These are phyloP conservation scores for Actinemys pallida DNA, from an alignment of 2,113 vertebrate genomes.

Conservation along the genomic window DNA sequence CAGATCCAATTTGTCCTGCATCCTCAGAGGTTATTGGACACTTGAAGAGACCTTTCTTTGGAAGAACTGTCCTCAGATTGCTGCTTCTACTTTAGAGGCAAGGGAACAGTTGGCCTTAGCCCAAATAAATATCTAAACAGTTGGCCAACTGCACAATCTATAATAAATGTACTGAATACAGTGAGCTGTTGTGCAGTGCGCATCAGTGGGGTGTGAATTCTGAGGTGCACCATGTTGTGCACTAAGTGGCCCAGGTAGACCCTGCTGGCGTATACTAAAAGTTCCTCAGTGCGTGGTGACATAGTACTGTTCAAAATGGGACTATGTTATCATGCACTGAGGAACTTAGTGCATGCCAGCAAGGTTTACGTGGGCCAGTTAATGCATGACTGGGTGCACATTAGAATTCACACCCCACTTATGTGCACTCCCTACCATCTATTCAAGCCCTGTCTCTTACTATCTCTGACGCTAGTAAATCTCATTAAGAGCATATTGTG, in stretches of 20 bases:
- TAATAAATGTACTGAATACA: conserved; percentile 69
- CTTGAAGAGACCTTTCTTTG: conserved; percentile 25
- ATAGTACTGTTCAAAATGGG: too few species aligned
- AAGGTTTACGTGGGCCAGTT: too few species aligned
- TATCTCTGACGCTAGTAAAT: neutral
- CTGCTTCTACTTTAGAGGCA: neutral
- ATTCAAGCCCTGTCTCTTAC: too few species aligned
- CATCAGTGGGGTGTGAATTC: neutral
- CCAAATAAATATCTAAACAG: conserved; percentile 59
- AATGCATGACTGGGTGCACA: too few species aligned
- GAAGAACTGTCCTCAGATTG: neutral
- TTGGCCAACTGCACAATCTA: conserved; percentile 59
- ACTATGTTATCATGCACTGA: too few species aligned
- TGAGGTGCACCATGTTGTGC: neutral
- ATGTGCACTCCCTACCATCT: too few species aligned
- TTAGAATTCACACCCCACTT: too few species aligned
- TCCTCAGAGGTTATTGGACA: neutral
- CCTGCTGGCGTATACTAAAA: neutral
- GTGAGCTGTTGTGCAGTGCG: too few species aligned
- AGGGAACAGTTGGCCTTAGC: conserved; percentile 37
- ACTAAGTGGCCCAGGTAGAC: neutral
- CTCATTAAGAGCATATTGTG: neutral
- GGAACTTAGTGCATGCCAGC: too few species aligned
- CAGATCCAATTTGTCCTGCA: neutral
- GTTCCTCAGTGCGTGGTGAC: neutral